These are phyloP conservation scores for Leptura quadrifasciata DNA, from an alignment of 2,888 invertebrate species.

Conservation along the genomic window DNA sequence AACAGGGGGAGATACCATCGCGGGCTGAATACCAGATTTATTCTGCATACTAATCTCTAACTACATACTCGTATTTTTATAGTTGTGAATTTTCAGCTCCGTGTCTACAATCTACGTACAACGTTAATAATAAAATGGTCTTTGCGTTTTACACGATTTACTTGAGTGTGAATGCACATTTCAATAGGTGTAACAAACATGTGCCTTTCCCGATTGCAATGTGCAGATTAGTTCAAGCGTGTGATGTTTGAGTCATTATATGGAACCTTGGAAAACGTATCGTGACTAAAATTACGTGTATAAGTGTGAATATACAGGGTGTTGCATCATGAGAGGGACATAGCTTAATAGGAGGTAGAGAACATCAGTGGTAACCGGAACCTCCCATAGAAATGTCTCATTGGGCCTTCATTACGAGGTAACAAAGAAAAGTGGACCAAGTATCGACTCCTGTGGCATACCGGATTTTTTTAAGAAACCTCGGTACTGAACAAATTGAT, in stretches of 20 bases:
- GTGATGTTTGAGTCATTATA: not conserved
- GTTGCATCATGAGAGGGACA: no score
- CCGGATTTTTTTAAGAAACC: no score
- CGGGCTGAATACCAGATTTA: constrained; percentile 17
- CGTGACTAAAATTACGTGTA: not conserved
- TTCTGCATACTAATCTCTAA: constrained; percentile 1
- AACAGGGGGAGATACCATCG: constrained; percentile 18
- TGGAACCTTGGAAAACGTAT: not conserved
- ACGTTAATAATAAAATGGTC: not conserved
- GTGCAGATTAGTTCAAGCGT: not conserved
- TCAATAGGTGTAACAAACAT: not conserved
- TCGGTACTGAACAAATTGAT: no score
- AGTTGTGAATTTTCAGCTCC: not conserved
- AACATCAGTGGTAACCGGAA: no score
- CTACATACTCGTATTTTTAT: not conserved
- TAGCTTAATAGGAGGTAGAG: no score
- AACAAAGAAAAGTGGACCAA: no score
- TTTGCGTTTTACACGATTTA: not conserved
- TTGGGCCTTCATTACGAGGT: no score
- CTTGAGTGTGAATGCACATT: not conserved
- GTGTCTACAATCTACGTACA: not conserved
- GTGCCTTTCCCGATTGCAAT: not conserved
- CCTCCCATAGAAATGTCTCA: no score
- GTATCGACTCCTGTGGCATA: no score
- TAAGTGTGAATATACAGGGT: not conserved